Conservation (phyloP, 1,140 invertebrate species). For the Drosophila arawakana region DNA sequence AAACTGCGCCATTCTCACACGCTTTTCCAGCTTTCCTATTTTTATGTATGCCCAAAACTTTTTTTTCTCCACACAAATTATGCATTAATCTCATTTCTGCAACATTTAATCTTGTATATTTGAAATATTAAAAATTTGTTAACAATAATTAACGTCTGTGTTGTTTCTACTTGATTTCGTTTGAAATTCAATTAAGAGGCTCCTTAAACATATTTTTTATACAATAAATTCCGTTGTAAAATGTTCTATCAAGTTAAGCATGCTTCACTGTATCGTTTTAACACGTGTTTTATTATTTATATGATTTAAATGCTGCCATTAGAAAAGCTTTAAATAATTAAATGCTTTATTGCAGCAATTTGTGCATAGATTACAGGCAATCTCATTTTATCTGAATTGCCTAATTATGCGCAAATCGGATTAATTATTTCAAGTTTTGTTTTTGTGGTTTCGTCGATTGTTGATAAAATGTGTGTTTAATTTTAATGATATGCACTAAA, state of each 20-base stretch:
- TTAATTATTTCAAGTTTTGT: slow-evolving; percentile 46
- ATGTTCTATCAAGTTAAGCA: not conserved
- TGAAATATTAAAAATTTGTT: slow-evolving; percentile 19
- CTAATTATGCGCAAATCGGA: slow-evolving; percentile 49
- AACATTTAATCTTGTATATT: slow-evolving; percentile 12
- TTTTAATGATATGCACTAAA: not conserved
- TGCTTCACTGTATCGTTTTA: not conserved
- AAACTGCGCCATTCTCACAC: slow-evolving; percentile 22
- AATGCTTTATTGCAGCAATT: slow-evolving; percentile 13
- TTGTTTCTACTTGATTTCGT: not conserved
- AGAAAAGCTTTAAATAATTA: slow-evolving; percentile 47
- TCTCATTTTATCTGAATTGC: slow-evolving; percentile 27
- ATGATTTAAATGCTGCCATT: slow-evolving; percentile 24
- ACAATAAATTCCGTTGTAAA: not conserved
- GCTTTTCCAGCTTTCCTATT: not conserved
- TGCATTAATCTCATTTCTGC: slow-evolving; percentile 29
- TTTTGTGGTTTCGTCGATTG: not conserved
- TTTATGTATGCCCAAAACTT: not conserved
- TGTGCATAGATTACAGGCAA: slow-evolving; percentile 32
- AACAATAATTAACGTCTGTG: slow-evolving; percentile 4
- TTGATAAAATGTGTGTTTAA: slow-evolving; percentile 6
- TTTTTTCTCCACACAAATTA: slow-evolving; percentile 11
- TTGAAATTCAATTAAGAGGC: no score
- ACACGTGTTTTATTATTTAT: slow-evolving; percentile 26
- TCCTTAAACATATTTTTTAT: no score